Evolutionary conservation across 2,888 invertebrate species (phyloP), one percentile per base, ranked within the genome.

Genomic region (Chirona hameri): DNA sequence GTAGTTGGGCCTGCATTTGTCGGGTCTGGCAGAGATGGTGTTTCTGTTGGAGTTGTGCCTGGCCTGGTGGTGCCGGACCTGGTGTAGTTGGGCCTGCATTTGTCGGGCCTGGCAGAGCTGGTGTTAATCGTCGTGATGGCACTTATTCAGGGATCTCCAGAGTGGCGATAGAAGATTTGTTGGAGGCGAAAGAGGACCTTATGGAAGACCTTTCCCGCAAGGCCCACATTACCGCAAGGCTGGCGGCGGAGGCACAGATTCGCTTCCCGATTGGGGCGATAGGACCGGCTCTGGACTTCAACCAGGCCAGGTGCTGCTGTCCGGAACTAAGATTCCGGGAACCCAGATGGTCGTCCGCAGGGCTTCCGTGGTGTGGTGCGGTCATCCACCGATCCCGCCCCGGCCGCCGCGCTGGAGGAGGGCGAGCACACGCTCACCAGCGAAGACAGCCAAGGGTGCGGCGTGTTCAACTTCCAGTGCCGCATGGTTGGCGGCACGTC

Each of bases 381-480:
- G 5, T 21, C 31, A 9, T 39, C 72, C 5, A 31, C 14, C 21
- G 29, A 60, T n/a, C 52, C 52, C 52, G 52, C 18, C 5, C 52
- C 52, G 15, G 10, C 7, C 15, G 29, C 29, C 15, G 29, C 29
- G 27, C 9, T 29, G 14, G 69, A n/a, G 12, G 14, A 39, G 18
- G 31, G 5, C 18, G 72, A 72, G 31, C 72, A 72, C 72, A 72
- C 72, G 18, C 15, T 72, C 18, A 72, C 72, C 39, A 72, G 72
- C 18, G 18, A 29, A 52, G 52, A 52, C 9, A 29, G 29, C 31
- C 39, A 72, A 14, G 72, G 72, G 21, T 72, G 72, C 72, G 72
- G 72, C 39, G n/a, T n/a, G 21, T 72, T 72, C 72, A 72, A 24
- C 21, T 72, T 72, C 72, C 31, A 72, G 72, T 72, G 72, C 72